Evolutionary conservation across 2,797 vertebrate species (phyloP).

Genomic region (Streptopelia turtur): DNA sequence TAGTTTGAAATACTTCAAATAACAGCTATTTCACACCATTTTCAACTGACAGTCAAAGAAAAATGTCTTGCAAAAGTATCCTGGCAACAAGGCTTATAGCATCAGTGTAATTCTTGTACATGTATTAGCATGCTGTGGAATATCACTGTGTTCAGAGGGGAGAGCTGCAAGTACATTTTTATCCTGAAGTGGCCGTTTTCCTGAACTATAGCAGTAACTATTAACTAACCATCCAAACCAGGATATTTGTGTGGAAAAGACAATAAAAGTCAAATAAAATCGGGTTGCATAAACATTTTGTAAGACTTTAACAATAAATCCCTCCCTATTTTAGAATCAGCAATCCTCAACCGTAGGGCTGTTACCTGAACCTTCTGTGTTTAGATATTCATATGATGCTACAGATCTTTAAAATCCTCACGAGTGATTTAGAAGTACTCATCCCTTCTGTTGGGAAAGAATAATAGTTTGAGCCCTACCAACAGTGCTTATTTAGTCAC

Average conservation of each 20-base stretch:
- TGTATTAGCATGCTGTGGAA: slow-evolving; percentile 34
- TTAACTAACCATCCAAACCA: slow-evolving; percentile 1
- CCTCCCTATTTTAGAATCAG: slow-evolving; percentile 2
- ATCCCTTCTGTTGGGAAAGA: background rate
- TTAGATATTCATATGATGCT: background rate
- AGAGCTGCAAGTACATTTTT: slow-evolving; percentile 45
- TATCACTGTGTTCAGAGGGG: background rate
- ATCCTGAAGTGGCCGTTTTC: slow-evolving; percentile 2
- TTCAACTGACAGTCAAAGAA: slow-evolving; percentile 54
- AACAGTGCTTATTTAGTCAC: background rate
- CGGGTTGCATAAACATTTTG: background rate
- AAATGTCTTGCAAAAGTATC: slow-evolving; percentile 66
- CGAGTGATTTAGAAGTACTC: background rate
- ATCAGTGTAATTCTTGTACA: slow-evolving; percentile 37
- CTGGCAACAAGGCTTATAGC: slow-evolving; percentile 60
- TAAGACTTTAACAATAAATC: background rate
- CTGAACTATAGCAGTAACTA: background rate
- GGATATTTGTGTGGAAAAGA: slow-evolving; percentile 3
- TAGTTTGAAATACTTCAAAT: slow-evolving; percentile 62
- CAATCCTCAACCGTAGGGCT: background rate
- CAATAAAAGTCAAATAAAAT: background rate
- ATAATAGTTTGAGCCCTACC: background rate
- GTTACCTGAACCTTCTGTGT: background rate
- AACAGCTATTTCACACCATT: slow-evolving; percentile 66
- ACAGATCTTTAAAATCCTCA: background rate